Conservation (phyloP, 2,113 vertebrate species). For the Alethe diademata region DNA sequence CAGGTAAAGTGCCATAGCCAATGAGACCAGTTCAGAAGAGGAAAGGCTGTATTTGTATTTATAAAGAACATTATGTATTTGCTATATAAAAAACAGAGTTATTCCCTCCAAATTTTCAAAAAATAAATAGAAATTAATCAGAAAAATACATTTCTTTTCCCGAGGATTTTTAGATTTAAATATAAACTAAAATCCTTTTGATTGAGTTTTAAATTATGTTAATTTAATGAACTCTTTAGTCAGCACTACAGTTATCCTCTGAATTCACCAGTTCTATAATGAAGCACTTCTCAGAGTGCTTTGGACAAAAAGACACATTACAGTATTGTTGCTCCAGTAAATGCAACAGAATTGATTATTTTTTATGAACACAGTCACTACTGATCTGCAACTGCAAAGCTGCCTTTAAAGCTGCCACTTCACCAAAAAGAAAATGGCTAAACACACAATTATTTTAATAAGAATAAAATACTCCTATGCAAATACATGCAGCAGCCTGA, state of each 20-base stretch:
- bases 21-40: neutral
- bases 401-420: neutral
- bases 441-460: neutral
- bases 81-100: neutral
- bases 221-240: neutral
- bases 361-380: neutral
- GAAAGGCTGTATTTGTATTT: neutral
- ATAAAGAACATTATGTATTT: neutral
- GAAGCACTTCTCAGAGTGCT: neutral
- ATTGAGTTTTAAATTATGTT: neutral
- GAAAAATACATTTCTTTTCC: neutral
- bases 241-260: neutral
- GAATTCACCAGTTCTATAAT: neutral
- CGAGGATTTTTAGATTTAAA: neutral
- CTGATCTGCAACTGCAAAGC: neutral
- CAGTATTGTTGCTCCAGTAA: neutral
- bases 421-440: neutral
- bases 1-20: neutral
- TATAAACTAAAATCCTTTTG: neutral
- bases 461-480: neutral
- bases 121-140: neutral
- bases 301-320: neutral
- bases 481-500: neutral
- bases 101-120: neutral
- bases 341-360: neutral